These are phyloP conservation scores for Bradypodion ventrale DNA, from an alignment of 2,797 vertebrate genomes.

Conservation along the genomic window DNA sequence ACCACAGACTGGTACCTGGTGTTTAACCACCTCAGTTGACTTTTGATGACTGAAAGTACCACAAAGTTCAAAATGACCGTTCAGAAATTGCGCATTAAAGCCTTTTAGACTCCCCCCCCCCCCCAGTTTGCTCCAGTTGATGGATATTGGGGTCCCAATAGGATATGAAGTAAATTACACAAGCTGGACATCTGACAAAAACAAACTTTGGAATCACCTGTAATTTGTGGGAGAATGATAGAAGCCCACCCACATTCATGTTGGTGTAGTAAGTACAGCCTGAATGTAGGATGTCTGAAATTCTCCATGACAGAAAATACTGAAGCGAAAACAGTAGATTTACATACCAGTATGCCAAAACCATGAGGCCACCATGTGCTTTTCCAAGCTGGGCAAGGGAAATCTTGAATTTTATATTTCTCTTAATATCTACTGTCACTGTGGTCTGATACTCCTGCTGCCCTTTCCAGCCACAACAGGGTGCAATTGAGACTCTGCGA, in stretches of 20 bases:
- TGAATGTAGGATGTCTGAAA: background rate
- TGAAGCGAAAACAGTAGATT: background rate
- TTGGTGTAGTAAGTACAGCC: background rate
- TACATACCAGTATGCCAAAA: background rate
- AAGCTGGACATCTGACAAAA: background rate
- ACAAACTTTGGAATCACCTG: background rate
- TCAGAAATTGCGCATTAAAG: background rate
- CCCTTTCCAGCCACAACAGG: conserved; percentile 33
- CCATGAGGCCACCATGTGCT: background rate
- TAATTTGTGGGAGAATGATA: background rate
- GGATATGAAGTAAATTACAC: background rate
- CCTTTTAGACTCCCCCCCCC: too few relatives aligned
- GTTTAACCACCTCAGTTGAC: background rate
- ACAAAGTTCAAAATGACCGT: too few relatives aligned
- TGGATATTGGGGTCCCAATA: background rate
- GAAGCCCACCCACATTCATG: background rate
- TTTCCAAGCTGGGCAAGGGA: background rate
- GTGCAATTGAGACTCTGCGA: background rate
- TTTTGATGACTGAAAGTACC: background rate
- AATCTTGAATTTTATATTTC: background rate
- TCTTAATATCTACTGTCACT: background rate
- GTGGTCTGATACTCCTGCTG: conserved; percentile 7
- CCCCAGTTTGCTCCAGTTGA: background rate
- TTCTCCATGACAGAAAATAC: background rate
- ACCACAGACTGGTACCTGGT: background rate